Conservation (phyloP, 2,888 invertebrate species). For the Schizaphis graminum region DNA sequence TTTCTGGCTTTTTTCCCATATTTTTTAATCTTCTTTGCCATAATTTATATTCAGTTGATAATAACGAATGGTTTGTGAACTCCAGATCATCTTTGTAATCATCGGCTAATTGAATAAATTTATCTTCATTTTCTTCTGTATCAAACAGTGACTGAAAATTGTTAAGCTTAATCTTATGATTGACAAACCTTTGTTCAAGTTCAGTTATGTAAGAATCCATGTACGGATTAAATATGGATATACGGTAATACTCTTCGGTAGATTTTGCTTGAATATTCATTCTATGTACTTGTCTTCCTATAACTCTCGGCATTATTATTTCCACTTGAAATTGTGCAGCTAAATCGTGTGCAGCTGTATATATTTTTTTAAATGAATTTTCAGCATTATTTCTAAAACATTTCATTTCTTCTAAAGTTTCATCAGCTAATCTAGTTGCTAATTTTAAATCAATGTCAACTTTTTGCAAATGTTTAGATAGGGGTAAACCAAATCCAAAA, state of each 20-base stretch:
- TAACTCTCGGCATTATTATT: background rate
- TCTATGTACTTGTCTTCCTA: slow-evolving; percentile 10
- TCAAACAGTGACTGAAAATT: background rate
- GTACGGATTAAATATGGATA: slow-evolving; percentile 17
- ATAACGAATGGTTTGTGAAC: background rate
- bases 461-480: slow-evolving; percentile 11
- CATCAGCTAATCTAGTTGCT: slow-evolving; percentile 28
- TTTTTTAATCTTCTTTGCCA: slow-evolving; percentile 25
- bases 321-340: background rate
- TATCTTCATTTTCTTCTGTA: background rate
- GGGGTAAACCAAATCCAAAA: slow-evolving; percentile 9
- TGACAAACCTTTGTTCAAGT: background rate
- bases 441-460: background rate
- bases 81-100: slow-evolving; percentile 30
- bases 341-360: slow-evolving; percentile 3
- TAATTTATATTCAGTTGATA: slow-evolving; percentile 25
- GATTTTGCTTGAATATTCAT: slow-evolving; percentile 5
- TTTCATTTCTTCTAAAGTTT: slow-evolving; percentile 9
- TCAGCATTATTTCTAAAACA: slow-evolving; percentile 8
- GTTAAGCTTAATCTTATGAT: background rate
- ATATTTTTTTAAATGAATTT: background rate
- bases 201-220: background rate
- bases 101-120: slow-evolving; percentile 17
- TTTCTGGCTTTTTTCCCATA: background rate
- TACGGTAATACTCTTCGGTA: background rate